Conservation (phyloP, 2,113 vertebrate genomes). For the Brienomyrus longianalis region DNA sequence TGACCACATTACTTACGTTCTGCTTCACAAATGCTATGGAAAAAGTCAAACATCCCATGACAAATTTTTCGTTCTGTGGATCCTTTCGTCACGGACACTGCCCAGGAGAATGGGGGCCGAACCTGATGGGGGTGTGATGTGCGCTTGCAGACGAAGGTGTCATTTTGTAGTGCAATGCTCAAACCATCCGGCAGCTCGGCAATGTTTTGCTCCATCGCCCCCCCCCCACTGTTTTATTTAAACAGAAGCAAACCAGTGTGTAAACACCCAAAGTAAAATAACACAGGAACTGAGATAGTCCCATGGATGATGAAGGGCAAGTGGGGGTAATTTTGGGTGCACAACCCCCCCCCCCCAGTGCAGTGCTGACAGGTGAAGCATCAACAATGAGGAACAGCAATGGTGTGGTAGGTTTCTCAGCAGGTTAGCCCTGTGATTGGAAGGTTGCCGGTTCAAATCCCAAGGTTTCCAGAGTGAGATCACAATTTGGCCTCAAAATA, state of each 20-base stretch:
- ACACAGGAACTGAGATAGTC: neutral
- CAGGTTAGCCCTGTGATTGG: neutral
- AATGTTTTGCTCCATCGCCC: neutral
- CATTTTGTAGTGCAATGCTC: neutral
- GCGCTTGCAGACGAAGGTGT: constrained; percentile 5
- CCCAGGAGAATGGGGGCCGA: neutral
- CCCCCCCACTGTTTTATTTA: neutral
- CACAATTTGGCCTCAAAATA: neutral
- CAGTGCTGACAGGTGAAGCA: neutral
- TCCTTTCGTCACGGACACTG: neutral
- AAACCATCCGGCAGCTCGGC: neutral
- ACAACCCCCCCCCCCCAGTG: neutral
- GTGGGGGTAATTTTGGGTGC: neutral
- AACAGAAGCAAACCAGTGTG: neutral
- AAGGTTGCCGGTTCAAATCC: neutral
- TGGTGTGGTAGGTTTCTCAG: neutral
- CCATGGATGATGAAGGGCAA: neutral
- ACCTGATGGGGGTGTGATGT: neutral
- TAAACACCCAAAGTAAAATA: neutral
- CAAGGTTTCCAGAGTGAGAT: neutral
- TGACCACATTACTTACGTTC: neutral
- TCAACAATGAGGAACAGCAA: neutral
- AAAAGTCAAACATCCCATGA: neutral
- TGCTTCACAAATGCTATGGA: neutral
- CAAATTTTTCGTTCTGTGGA: neutral